Percentiles rank a stretch among this genome's conserved stretches.
phyloP scores from a whole-genome alignment of 2,797 vertebrate species.

The Cichlasoma orientale region DNA sequence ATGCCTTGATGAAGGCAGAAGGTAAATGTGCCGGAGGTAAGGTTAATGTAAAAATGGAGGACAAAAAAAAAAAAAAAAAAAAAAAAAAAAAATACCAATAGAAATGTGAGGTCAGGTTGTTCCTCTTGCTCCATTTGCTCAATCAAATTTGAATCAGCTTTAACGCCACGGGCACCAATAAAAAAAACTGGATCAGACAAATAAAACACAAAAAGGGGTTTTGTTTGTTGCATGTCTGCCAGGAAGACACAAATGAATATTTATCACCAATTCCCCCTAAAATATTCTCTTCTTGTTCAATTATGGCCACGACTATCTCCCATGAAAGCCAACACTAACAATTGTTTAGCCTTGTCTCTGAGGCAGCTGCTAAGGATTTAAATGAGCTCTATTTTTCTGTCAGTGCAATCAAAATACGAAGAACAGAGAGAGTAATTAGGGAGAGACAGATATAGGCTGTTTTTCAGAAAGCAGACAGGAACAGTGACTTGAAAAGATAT shows the following conservation, averaged over 20 bases:
- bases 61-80: not conserved
- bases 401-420: not conserved
- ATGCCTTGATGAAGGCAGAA: constrained; percentile 4
- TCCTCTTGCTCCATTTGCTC: not conserved
- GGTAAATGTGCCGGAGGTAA: not conserved
- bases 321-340: not conserved
- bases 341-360: not conserved
- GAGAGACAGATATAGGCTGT: not conserved
- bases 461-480: not conserved
- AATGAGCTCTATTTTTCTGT: not conserved
- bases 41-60: not conserved
- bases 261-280: not conserved
- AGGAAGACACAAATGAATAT: constrained; percentile 15
- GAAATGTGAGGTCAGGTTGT: not conserved
- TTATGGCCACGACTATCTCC: not conserved
- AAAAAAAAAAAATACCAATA: too few species aligned
- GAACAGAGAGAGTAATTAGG: not conserved
- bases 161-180: constrained; percentile 9
- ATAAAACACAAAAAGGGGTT: not conserved
- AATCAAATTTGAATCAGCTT: constrained; percentile 32
- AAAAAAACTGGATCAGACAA: constrained; percentile 7
- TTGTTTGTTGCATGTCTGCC: constrained; percentile 1
- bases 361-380: not conserved
- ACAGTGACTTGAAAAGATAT: not conserved
- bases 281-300: not conserved